phyloP scores from a whole-genome alignment of 2,113 vertebrate genomes.

The Actinemys pallida region DNA sequence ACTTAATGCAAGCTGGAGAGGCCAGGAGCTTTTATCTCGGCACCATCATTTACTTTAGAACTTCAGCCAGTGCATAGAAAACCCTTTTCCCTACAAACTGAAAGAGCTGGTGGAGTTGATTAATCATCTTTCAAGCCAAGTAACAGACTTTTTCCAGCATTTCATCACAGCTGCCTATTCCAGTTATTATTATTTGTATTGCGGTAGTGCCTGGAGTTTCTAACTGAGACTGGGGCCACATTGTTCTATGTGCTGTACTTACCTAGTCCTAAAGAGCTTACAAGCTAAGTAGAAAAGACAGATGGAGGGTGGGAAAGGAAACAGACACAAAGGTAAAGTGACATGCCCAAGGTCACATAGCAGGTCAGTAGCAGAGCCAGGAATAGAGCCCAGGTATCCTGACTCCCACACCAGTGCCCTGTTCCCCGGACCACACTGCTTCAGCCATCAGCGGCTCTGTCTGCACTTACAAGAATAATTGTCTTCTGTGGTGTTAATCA shows the following conservation, averaged over 20 bases:
- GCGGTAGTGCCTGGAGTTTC: not conserved
- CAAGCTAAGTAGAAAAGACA: not conserved
- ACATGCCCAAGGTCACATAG: not conserved
- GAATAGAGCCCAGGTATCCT: not conserved
- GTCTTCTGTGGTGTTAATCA: not conserved
- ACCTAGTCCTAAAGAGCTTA: not conserved
- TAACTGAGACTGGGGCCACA: not conserved
- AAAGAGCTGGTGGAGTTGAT: slow-evolving; percentile 35
- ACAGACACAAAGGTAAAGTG: not conserved
- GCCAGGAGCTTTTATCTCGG: slow-evolving; percentile 38
- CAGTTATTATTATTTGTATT: not conserved
- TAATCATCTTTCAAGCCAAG: slow-evolving; percentile 30
- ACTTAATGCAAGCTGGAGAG: not conserved
- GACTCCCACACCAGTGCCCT: not conserved
- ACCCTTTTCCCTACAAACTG: slow-evolving; percentile 43
- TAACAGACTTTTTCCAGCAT: slow-evolving; percentile 17
- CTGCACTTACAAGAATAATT: not conserved
- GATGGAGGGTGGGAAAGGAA: not conserved
- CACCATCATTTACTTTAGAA: slow-evolving; percentile 40
- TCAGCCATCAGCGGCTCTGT: not conserved
- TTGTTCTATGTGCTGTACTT: not conserved
- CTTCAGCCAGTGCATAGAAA: not conserved
- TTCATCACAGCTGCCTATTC: not conserved
- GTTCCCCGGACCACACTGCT: not conserved
- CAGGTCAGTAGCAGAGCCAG: not conserved